Conservation (phyloP, 2,888 invertebrate species). For the Archaeoteleia sp. region DNA sequence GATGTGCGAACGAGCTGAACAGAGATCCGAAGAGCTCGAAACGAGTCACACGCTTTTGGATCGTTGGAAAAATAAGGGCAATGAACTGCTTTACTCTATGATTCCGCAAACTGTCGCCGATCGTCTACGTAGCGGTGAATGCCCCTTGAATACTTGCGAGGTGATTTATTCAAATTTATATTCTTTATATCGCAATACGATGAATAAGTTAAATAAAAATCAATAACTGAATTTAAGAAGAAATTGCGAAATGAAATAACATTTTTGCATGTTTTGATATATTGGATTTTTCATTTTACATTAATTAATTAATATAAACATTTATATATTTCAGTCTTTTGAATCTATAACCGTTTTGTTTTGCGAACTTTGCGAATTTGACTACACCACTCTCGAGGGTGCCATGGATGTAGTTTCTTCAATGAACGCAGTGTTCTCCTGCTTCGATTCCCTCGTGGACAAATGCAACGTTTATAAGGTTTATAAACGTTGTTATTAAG, state of each 20-base stretch:
- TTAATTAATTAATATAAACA: too few relatives aligned
- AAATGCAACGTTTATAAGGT: constrained; percentile 92
- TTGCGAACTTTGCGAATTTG: constrained; percentile 82
- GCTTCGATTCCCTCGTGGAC: constrained; percentile 89
- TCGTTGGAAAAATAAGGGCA: constrained; percentile 90
- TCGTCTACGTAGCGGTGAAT: constrained; percentile 84
- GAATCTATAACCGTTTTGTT: constrained; percentile 87
- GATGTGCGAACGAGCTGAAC: constrained; percentile 88
- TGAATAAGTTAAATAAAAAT: constrained; percentile 1
- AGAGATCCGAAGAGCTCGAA: constrained; percentile 85
- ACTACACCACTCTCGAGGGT: constrained; percentile 78
- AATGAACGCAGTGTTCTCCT: constrained; percentile 90
- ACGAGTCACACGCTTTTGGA: constrained; percentile 86
- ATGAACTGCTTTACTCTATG: constrained; percentile 93
- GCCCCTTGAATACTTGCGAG: constrained; percentile 87
- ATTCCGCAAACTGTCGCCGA: constrained; percentile 91
- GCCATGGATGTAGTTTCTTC: constrained; percentile 88
- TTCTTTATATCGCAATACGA: not conserved
- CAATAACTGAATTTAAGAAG: constrained; percentile 1
- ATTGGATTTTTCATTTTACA: too few relatives aligned
- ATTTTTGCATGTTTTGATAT: too few relatives aligned
- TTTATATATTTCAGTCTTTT: too few relatives aligned
- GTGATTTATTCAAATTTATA: constrained; percentile 69
- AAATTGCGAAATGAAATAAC: constrained; percentile 2
- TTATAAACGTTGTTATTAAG: too few relatives aligned